Percentiles rank a stretch among this genome's conserved stretches.
Evolutionary conservation across 2,113 vertebrate species (phyloP).

Genomic region (Halcyon malimbica): DNA sequence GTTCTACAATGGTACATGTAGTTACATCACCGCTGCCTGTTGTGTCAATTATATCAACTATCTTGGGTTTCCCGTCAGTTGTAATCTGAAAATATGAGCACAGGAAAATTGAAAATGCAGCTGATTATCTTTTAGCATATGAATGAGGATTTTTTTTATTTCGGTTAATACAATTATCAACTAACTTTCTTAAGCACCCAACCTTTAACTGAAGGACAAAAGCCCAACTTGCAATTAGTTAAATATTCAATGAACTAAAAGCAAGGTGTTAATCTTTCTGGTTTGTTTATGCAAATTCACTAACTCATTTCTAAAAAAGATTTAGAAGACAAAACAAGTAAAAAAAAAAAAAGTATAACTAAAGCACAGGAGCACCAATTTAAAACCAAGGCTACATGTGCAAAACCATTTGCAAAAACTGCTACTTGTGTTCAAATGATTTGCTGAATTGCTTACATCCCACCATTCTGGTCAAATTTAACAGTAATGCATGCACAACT

Average conservation of each 20-base stretch:
- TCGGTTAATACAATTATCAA: background rate
- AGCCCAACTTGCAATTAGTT: background rate
- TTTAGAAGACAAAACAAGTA: background rate
- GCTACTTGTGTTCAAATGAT: background rate
- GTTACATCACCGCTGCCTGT: conserved; percentile 98
- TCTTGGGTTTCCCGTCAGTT: conserved; percentile 95
- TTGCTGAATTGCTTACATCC: background rate
- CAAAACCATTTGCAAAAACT: background rate
- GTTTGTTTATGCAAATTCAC: background rate
- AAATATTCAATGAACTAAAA: background rate
- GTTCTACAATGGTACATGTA: conserved; percentile 85
- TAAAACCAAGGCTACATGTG: background rate
- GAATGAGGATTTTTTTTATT: background rate
- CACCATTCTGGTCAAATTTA: background rate
- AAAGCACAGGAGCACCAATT: background rate
- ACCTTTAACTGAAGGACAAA: background rate
- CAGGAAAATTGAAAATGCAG: background rate
- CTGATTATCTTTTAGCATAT: background rate
- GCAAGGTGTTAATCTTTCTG: background rate
- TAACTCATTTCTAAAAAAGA: background rate
- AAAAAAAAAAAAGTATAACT: background rate
- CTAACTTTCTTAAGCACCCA: background rate
- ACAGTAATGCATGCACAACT: background rate
- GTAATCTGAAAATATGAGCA: conserved; percentile 80
- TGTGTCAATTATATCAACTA: conserved; percentile 96